Conservation (phyloP, 2,797 vertebrate genomes). For the Mormyrops attenuatus region DNA sequence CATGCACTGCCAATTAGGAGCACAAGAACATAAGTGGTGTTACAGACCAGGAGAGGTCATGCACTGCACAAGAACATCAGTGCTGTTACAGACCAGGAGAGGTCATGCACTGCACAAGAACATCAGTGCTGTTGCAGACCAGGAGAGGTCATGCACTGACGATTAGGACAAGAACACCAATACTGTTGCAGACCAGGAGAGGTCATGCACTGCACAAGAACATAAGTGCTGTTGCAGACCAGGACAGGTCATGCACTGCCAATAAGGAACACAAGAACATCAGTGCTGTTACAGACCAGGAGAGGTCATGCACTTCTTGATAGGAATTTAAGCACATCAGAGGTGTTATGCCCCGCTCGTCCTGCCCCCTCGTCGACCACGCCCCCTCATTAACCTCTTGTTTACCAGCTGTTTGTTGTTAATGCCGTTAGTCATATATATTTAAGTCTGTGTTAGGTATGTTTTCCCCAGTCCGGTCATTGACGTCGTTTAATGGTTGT, state of each 20-base stretch:
- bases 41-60: neutral
- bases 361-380: too few relatives aligned
- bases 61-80: neutral
- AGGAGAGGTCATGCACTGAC: neutral
- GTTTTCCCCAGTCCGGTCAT: too few relatives aligned
- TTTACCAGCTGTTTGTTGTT: too few relatives aligned
- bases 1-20: neutral
- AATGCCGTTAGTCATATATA: too few relatives aligned
- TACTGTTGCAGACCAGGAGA: neutral
- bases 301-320: neutral
- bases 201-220: neutral
- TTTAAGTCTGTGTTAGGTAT: too few relatives aligned
- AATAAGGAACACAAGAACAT: neutral
- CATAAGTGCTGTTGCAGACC: too few relatives aligned
- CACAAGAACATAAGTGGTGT: neutral
- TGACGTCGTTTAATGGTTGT: too few relatives aligned
- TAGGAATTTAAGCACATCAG: neutral
- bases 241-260: neutral
- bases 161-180: neutral
- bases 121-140: neutral
- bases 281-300: neutral
- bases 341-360: neutral
- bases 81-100: neutral
- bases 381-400: too few relatives aligned
- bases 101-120: neutral